Evolutionary conservation across 2,113 vertebrate species (phyloP).

Genomic region (Odobenus rosmarus): DNA sequence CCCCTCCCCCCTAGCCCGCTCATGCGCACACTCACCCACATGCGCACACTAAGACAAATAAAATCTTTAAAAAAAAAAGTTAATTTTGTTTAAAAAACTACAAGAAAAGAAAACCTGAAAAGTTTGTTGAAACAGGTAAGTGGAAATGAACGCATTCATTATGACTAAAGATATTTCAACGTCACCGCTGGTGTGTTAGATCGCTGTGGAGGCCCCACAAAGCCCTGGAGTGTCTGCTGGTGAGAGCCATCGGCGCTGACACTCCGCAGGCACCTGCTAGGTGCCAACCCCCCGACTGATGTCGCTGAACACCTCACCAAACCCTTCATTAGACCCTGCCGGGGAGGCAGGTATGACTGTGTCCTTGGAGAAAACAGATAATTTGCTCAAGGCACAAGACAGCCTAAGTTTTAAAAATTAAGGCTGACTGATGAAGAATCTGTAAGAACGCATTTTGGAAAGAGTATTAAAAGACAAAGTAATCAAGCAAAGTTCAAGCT

Average conservation of each 20-base stretch:
- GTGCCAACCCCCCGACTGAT: rapidly evolving
- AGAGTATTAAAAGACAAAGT: background rate
- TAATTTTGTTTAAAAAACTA: background rate
- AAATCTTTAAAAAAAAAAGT: background rate
- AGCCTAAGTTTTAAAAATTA: background rate
- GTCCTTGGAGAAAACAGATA: background rate
- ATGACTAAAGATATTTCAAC: background rate
- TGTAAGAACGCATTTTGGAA: background rate
- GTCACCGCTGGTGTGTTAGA: background rate
- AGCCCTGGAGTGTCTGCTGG: background rate
- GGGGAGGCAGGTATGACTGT: background rate
- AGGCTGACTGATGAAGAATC: no score
- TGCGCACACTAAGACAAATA: background rate
- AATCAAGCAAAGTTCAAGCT: background rate
- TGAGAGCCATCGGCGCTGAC: background rate
- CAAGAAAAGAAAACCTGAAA: background rate
- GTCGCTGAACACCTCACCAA: background rate
- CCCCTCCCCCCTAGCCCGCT: background rate
- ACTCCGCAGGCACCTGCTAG: background rate
- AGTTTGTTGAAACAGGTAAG: background rate
- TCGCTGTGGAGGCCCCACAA: background rate
- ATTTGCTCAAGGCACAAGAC: background rate
- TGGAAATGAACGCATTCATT: background rate
- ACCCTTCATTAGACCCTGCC: background rate
- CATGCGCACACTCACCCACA: background rate